Conservation (phyloP, 2,888 invertebrate genomes). For the Nomada ruficornis region DNA sequence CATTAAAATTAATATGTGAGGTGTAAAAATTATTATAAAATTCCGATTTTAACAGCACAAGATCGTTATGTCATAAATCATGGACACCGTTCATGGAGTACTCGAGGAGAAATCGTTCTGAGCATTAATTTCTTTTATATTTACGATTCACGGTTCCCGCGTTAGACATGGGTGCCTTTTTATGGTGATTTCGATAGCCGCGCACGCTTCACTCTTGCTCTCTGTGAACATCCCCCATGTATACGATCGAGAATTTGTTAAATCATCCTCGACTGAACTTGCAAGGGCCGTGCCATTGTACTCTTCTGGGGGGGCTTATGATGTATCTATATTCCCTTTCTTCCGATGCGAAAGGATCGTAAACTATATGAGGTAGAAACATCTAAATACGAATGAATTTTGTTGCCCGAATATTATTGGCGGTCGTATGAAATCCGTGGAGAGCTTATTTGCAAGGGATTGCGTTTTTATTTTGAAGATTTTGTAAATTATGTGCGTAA, state of each 20-base stretch:
- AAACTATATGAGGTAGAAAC: constrained; percentile 83
- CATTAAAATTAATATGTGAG: background rate
- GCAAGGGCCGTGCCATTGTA: constrained; percentile 71
- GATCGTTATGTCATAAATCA: constrained; percentile 19
- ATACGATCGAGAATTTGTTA: constrained; percentile 74
- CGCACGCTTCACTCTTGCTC: constrained; percentile 50
- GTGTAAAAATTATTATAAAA: constrained; percentile 7
- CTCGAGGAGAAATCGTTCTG: constrained; percentile 24
- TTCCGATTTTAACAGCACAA: background rate
- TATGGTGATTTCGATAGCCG: constrained; percentile 77
- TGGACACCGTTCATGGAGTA: background rate
- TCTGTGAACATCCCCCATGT: constrained; percentile 47
- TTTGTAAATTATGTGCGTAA: background rate
- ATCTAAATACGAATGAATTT: constrained; percentile 75
- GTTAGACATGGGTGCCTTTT: constrained; percentile 70
- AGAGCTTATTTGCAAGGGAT: background rate
- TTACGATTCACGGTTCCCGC: constrained; percentile 54
- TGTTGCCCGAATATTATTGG: constrained; percentile 39
- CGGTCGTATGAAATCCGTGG: background rate
- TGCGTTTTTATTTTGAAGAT: background rate
- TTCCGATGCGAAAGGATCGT: constrained; percentile 76
- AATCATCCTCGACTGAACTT: constrained; percentile 75
- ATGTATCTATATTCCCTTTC: constrained; percentile 73
- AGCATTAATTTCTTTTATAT: constrained; percentile 66
- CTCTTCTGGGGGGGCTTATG: constrained; percentile 69